Conservation (phyloP, 2,888 invertebrate species). For the Netelia virgata region DNA sequence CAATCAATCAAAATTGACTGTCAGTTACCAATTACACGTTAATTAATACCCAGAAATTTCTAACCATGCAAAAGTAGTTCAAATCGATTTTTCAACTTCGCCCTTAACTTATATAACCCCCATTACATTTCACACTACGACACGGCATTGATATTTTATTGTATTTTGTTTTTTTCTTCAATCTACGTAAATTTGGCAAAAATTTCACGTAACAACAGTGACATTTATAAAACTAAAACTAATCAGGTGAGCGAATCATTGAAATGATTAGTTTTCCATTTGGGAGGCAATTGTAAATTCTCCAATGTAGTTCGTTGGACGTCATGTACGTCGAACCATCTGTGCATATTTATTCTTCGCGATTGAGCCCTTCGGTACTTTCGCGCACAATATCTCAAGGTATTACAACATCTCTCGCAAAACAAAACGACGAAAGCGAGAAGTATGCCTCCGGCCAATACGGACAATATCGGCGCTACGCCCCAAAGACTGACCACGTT, state of each 20-base stretch:
- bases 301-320: background rate
- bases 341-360: background rate
- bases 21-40: too few relatives aligned
- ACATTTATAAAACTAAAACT: background rate
- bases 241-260: background rate
- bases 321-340: background rate
- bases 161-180: background rate
- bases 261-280: background rate
- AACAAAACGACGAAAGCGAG: slow-evolving; percentile 70
- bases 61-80: too few relatives aligned
- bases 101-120: too few relatives aligned
- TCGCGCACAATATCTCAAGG: background rate
- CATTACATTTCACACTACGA: too few relatives aligned
- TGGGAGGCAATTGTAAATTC: background rate
- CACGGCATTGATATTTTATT: too few relatives aligned
- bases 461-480: slow-evolving; percentile 73
- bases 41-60: too few relatives aligned
- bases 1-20: too few relatives aligned
- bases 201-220: background rate
- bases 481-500: slow-evolving; percentile 69
- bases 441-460: slow-evolving; percentile 71
- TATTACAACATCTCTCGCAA: slow-evolving; percentile 68
- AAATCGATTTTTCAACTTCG: too few relatives aligned
- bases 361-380: background rate
- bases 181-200: background rate